These are phyloP conservation scores for Xanthorhoe designata DNA, from an alignment of 2,888 invertebrate species.

Conservation along the genomic window DNA sequence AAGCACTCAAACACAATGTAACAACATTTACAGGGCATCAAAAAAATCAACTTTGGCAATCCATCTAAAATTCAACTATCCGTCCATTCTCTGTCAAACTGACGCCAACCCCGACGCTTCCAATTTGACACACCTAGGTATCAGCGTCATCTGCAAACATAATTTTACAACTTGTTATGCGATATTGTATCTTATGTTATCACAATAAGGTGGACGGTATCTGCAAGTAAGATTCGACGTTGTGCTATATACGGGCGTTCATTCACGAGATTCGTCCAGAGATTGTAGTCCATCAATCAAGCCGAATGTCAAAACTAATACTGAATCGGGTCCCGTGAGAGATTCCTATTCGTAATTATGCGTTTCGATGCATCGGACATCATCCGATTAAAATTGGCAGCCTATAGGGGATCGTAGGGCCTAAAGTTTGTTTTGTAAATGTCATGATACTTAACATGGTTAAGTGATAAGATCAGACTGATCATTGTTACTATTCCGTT, in stretches of 20 bases:
- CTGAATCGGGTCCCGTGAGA: constrained; percentile 80
- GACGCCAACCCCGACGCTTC: constrained; percentile 65
- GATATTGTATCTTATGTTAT: constrained; percentile 27
- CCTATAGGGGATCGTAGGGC: constrained; percentile 69
- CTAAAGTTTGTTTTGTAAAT: constrained; percentile 36
- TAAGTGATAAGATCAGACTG: constrained; percentile 30
- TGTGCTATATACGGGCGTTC: constrained; percentile 73
- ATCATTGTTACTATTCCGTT: constrained; percentile 25
- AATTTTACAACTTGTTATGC: constrained; percentile 1
- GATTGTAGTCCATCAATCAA: constrained; percentile 84
- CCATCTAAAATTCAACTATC: constrained; percentile 70
- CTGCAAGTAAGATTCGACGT: constrained; percentile 40
- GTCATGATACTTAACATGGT: constrained; percentile 44
- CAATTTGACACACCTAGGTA: constrained; percentile 75
- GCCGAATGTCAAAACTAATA: constrained; percentile 85
- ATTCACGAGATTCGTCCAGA: constrained; percentile 77
- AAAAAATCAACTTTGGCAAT: constrained; percentile 58
- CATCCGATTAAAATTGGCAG: constrained; percentile 84
- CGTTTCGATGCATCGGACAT: constrained; percentile 76
- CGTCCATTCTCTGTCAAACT: constrained; percentile 71
- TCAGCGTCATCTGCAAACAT: constrained; percentile 62
- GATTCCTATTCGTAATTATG: constrained; percentile 79
- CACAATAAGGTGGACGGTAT: constrained; percentile 19
- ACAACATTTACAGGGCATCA: constrained; percentile 29
- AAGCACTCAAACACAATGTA: constrained; percentile 31